Evolutionary conservation across 2,113 vertebrate species (phyloP), one percentile per base, ranked within the genome.

Genomic region (Nothocercus nigrocapillus): DNA sequence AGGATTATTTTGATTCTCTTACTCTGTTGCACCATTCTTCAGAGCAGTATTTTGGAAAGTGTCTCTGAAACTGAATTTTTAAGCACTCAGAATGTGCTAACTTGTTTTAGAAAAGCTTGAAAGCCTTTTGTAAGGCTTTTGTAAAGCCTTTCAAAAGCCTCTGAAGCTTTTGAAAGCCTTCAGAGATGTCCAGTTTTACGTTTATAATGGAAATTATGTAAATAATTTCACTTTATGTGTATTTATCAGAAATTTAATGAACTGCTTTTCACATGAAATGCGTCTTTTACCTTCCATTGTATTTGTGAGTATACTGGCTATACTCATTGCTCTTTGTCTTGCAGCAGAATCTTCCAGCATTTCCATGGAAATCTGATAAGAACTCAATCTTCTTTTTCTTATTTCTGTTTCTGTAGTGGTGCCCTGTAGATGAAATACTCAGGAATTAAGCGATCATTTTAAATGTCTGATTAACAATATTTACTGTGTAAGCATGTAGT

Each of bases 231-330:
- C 40, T 92, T 64, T 51, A 68, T 19, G 7, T 51, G 9, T 13
- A 45, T 21, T 69, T 70, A 83, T 12, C 49, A 73, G 62, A 85
- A 82, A 63, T 80, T 81, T 34, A 74, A 24, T 68, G 53, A 70
- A 70, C 24, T 80, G 53, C 28, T 32, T 74, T 32, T 75, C 74
- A 95, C 63, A 81, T 28, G 59, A 85, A 96, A 92, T 53, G 18
- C 7, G 63, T 79, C 47, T 67, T 86, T 77, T 98, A 99, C 99
- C 99, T 96, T 99, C 99, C 98, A 99, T 98, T 77, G 99, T 99
- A 95, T 99, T 99, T 82, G 99, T 99, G 85, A 99, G 98, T 94
- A 98, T 98, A 96, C 99, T 99, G 68, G 98, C 99, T 94, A 99
- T 98, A 95, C 99, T 99, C 96, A 98, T 95, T 89, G 98, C 98